A percentile compares a stretch with the other conserved stretches of the same genome.
These are phyloP conservation scores for Remorina albescens DNA, from an alignment of 2,797 vertebrate genomes.

Conservation along the genomic window DNA sequence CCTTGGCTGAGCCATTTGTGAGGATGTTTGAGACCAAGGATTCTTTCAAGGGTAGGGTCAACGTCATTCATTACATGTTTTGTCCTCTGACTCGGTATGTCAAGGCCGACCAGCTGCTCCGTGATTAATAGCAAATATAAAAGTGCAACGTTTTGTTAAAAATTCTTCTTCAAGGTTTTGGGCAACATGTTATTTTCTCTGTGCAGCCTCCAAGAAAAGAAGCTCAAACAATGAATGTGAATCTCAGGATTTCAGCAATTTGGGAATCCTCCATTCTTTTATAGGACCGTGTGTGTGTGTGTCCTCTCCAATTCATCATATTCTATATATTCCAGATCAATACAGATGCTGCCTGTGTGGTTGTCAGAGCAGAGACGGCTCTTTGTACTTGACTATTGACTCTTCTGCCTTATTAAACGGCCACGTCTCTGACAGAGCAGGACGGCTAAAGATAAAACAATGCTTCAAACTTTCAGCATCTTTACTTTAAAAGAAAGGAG, in stretches of 20 bases:
- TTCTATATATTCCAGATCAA: slow-evolving; percentile 23
- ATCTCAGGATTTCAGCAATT: too few relatives aligned
- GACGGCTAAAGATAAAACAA: background rate
- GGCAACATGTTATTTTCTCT: slow-evolving; percentile 10
- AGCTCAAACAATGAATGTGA: slow-evolving; percentile 8
- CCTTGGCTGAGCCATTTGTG: slow-evolving; percentile 58
- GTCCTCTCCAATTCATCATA: slow-evolving; percentile 20
- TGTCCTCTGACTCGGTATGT: slow-evolving; percentile 59
- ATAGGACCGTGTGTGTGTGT: background rate
- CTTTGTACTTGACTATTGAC: slow-evolving; percentile 37
- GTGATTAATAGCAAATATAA: slow-evolving; percentile 46
- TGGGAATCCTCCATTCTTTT: background rate
- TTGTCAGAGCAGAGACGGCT: slow-evolving; percentile 34
- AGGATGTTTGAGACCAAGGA: slow-evolving; percentile 64
- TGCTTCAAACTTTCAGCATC: slow-evolving; percentile 12
- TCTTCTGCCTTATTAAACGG: slow-evolving; percentile 30
- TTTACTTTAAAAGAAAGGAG: background rate
- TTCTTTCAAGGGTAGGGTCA: slow-evolving; percentile 66
- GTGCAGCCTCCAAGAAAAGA: background rate
- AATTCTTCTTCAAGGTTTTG: slow-evolving; percentile 50
- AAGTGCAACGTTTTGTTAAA: slow-evolving; percentile 47
- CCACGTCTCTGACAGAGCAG: slow-evolving; percentile 10
- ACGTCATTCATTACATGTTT: slow-evolving; percentile 70
- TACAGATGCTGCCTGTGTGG: slow-evolving; percentile 24
- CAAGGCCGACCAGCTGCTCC: slow-evolving; percentile 71